Percentiles rank a stretch among this genome's conserved stretches.
phyloP scores from a whole-genome alignment of 2,888 invertebrate genomes.

The Drosophila hamatofila region DNA sequence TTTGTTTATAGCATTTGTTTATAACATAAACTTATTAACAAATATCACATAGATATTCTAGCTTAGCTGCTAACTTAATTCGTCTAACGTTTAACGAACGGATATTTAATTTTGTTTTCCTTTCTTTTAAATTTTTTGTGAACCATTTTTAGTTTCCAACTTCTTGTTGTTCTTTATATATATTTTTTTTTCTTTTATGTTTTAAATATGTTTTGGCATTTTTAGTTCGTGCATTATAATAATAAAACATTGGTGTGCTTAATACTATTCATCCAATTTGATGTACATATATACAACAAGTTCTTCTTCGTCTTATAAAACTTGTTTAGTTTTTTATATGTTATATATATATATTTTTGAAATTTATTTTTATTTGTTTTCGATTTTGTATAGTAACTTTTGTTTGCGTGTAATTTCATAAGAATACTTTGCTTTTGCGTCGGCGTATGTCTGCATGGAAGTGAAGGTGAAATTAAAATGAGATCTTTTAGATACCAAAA shows the following conservation, averaged over 20 bases:
- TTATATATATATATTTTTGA: not conserved
- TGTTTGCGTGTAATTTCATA: constrained; percentile 69
- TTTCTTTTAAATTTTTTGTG: not conserved
- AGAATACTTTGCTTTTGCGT: constrained; percentile 75
- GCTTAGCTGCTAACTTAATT: constrained; percentile 56
- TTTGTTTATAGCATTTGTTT: constrained; percentile 60
- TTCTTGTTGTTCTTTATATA: not conserved
- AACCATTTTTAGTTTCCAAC: constrained; percentile 3
- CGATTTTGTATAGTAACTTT: constrained; percentile 59
- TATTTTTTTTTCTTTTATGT: not conserved
- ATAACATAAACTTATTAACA: constrained; percentile 82
- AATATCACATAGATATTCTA: constrained; percentile 84
- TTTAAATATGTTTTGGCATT: constrained; percentile 66
- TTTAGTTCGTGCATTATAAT: constrained; percentile 74
- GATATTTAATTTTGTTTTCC: not conserved
- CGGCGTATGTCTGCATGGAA: constrained; percentile 72
- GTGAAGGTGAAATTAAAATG: constrained; percentile 67
- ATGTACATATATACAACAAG: constrained; percentile 40
- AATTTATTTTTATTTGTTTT: constrained; percentile 4
- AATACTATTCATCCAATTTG: constrained; percentile 52
- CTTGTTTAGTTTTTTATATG: not conserved
- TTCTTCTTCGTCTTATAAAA: constrained; percentile 6
- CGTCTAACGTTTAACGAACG: constrained; percentile 52
- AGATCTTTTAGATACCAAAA: constrained; percentile 68
- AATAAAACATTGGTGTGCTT: constrained; percentile 65